Conservation (phyloP, 2,797 vertebrate genomes). For the Valencia hispanica region DNA sequence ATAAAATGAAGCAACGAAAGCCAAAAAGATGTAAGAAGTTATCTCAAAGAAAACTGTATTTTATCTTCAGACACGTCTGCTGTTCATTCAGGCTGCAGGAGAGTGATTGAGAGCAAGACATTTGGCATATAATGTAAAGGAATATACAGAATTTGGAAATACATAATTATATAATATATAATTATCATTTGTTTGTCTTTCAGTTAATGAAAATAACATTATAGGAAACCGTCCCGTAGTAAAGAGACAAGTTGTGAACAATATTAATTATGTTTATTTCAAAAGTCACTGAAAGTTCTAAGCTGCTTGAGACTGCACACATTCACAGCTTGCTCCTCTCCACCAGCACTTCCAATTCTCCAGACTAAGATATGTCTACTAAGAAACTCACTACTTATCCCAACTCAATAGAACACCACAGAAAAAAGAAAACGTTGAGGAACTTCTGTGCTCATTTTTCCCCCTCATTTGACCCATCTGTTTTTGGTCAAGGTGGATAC, state of each 20-base stretch:
- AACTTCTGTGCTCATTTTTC: not conserved
- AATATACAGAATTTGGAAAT: not conserved
- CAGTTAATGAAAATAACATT: not conserved
- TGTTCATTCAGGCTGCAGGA: too few species aligned
- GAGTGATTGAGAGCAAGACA: too few species aligned
- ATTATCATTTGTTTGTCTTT: too few species aligned
- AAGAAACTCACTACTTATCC: not conserved
- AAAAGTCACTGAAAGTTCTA: not conserved
- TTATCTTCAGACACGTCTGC: too few species aligned
- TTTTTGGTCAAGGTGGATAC: constrained; percentile 9
- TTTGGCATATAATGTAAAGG: too few species aligned
- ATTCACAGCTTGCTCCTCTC: not conserved
- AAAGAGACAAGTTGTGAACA: not conserved
- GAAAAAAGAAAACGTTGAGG: not conserved
- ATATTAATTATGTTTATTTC: not conserved
- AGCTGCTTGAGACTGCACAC: not conserved
- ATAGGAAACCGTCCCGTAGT: not conserved
- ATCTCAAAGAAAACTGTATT: not conserved
- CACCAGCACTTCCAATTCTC: not conserved
- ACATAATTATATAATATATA: too few species aligned
- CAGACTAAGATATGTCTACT: not conserved
- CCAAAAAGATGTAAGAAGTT: not conserved
- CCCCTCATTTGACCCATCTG: not conserved
- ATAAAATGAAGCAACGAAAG: not conserved
- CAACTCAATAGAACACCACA: not conserved